Conservation (phyloP, 2,113 vertebrate species). For the Centropus bengalensis region DNA sequence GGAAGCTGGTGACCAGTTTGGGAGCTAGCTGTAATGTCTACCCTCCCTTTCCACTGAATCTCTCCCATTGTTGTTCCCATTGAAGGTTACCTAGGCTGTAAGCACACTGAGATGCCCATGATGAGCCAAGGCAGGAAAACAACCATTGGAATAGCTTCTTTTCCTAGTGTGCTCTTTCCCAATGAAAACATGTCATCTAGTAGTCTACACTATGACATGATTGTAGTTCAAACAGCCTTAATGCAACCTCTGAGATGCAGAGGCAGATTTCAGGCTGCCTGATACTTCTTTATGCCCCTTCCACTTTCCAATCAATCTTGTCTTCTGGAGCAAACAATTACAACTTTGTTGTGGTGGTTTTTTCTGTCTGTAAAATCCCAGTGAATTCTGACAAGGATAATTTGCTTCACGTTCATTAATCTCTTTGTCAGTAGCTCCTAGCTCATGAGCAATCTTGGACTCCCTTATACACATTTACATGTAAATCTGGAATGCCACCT, state of each 20-base stretch:
- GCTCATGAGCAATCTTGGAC: not conserved
- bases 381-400: not conserved
- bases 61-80: not conserved
- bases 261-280: not conserved
- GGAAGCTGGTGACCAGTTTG: not conserved
- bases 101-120: not conserved
- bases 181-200: not conserved
- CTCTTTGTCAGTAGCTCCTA: not conserved
- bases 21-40: not conserved
- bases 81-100: not conserved
- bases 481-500: not conserved
- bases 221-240: not conserved
- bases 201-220: not conserved
- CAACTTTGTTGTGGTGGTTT: not conserved
- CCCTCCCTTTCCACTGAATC: not conserved
- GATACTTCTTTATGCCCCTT: not conserved
- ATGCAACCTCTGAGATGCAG: not conserved
- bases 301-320: not conserved
- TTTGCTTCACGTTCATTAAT: not conserved
- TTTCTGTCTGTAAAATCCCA: not conserved
- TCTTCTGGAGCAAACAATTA: not conserved
- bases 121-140: not conserved
- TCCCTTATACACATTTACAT: not conserved
- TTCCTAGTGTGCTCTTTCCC: not conserved
- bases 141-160: not conserved